These are phyloP conservation scores for Brachirus orientalis DNA, from an alignment of 2,113 vertebrate species.

Conservation along the genomic window DNA sequence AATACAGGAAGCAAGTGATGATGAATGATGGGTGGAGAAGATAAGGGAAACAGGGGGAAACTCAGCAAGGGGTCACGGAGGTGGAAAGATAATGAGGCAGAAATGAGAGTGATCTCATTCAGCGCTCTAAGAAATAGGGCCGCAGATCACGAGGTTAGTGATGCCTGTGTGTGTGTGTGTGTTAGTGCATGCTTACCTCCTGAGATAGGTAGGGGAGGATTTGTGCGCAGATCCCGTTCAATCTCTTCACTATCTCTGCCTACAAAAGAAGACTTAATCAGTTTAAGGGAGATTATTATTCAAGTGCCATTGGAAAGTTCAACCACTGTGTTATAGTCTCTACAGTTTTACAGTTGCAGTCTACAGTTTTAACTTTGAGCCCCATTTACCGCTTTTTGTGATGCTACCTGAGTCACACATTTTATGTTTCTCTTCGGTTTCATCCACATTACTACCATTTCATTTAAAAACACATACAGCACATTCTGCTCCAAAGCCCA, in stretches of 20 bases:
- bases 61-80: conserved; percentile 59
- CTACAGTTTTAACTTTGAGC: no score
- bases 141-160: conserved; percentile 58
- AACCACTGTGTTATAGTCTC: no score
- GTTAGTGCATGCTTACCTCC: conserved; percentile 84
- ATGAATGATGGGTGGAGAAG: conserved; percentile 49
- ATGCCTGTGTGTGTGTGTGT: conserved; percentile 24
- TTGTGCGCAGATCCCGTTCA: conserved; percentile 98
- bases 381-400: no score
- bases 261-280: conserved; percentile 56
- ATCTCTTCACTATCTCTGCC: conserved; percentile 98
- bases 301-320: neutral
- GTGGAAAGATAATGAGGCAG: conserved; percentile 67
- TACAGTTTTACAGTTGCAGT: no score
- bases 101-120: conserved; percentile 75
- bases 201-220: conserved; percentile 98
- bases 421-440: no score
- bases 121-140: conserved; percentile 61
- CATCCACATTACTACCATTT: no score
- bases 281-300: neutral
- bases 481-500: no score
- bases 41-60: conserved; percentile 36
- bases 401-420: no score
- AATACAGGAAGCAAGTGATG: conserved; percentile 49
- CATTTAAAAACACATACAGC: no score